Percentiles rank a stretch among this genome's conserved stretches.
phyloP scores from a whole-genome alignment of 2,888 invertebrate species.

The Philereme vetulata region DNA sequence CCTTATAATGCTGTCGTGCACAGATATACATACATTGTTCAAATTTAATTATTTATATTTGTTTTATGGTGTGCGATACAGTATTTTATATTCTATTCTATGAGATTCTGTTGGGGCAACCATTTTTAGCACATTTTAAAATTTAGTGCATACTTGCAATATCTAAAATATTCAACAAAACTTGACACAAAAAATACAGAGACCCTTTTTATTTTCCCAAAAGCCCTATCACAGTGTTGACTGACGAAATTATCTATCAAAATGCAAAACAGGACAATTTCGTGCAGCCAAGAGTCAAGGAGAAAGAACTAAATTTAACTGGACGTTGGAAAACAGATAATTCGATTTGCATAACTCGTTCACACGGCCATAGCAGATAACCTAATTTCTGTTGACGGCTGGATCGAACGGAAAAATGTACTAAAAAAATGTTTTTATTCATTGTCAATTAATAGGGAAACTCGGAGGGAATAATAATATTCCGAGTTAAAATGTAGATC shows the following conservation, averaged over 20 bases:
- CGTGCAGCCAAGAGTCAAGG: conserved; percentile 52
- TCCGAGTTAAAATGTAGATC: conserved; percentile 8
- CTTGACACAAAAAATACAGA: background rate
- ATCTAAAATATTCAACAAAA: background rate
- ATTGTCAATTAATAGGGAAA: conserved; percentile 36
- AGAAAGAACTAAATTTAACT: conserved; percentile 78
- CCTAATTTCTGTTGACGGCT: conserved; percentile 69
- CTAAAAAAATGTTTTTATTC: conserved; percentile 42
- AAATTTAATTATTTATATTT: too few relatives aligned
- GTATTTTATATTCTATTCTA: too few relatives aligned
- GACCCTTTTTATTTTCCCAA: background rate
- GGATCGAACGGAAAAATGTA: conserved; percentile 53
- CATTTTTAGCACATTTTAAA: too few relatives aligned
- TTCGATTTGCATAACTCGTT: conserved; percentile 79
- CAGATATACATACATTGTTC: too few relatives aligned
- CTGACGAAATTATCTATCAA: conserved; percentile 71
- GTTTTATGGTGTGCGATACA: too few relatives aligned
- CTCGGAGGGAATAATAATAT: conserved; percentile 14
- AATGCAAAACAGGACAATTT: conserved; percentile 78
- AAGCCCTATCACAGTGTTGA: conserved; percentile 27
- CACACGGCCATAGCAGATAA: conserved; percentile 68
- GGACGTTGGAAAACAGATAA: conserved; percentile 78
- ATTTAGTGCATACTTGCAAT: too few relatives aligned
- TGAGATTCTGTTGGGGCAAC: too few relatives aligned
- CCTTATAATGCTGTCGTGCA: too few relatives aligned